A percentile compares a stretch with the other conserved stretches of the same genome.
phyloP scores from a whole-genome alignment of 1,140 invertebrate species.

The Aphidius ervi region DNA sequence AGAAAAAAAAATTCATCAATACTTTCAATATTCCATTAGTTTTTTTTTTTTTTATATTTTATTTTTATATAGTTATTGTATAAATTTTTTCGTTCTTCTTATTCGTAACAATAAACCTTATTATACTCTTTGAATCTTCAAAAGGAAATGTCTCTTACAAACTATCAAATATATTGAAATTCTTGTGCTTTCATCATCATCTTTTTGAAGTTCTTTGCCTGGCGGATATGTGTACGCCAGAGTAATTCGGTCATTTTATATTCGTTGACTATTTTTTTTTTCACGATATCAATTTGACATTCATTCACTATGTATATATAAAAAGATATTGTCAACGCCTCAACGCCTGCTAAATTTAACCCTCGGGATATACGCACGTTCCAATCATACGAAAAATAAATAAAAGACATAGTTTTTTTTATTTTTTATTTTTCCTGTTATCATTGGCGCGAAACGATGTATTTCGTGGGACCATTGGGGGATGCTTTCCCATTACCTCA shows the following conservation, averaged over 20 bases:
- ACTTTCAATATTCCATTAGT: too few species aligned
- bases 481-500: too few species aligned
- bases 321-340: conserved; percentile 21
- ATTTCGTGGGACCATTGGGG: too few species aligned
- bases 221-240: conserved; percentile 1
- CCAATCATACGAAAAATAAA: conserved; percentile 4
- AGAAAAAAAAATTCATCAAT: too few species aligned
- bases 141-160: background rate
- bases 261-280: background rate
- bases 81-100: too few species aligned
- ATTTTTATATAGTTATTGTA: too few species aligned
- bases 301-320: conserved; percentile 11
- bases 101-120: too few species aligned
- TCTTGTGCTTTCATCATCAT: conserved; percentile 9
- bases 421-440: background rate
- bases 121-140: too few species aligned
- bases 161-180: conserved; percentile 11
- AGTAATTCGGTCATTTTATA: background rate
- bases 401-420: conserved; percentile 3
- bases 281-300: background rate
- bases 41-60: too few species aligned
- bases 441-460: background rate
- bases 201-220: conserved; percentile 4
- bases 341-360: conserved; percentile 13
- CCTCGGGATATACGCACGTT: conserved; percentile 9